Conservation (phyloP, 2,797 vertebrate species). For the Muraenolepis orangiensis region DNA sequence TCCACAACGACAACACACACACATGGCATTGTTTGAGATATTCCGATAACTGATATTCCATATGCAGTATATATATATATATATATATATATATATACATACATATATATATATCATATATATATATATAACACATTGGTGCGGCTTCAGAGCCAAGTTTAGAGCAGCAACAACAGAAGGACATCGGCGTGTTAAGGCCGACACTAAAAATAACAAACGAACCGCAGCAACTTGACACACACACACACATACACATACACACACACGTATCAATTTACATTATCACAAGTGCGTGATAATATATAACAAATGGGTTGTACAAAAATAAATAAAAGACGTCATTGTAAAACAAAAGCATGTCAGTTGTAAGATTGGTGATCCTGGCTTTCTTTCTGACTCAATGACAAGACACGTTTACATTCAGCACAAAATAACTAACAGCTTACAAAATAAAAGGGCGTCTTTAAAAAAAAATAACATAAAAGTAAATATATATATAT, state of each 20-base stretch:
- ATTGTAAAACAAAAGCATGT: not conserved
- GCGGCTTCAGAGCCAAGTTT: not conserved
- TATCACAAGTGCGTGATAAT: not conserved
- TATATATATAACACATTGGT: not conserved
- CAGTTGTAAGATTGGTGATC: too few relatives aligned
- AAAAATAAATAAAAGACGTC: not conserved
- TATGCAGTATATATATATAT: not conserved
- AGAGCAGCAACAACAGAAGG: not conserved
- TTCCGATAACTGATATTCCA: not conserved
- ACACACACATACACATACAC: not conserved
- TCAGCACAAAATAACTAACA: constrained; percentile 18
- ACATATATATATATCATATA: not conserved
- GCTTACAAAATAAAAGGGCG: not conserved
- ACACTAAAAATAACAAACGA: constrained; percentile 1
- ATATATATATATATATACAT: not conserved
- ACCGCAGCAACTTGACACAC: not conserved
- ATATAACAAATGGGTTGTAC: not conserved
- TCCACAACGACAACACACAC: not conserved
- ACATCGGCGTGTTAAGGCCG: not conserved
- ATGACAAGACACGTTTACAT: constrained; percentile 43
- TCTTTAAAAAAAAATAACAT: not conserved
- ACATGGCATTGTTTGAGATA: constrained; percentile 5
- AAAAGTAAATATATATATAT: too few relatives aligned
- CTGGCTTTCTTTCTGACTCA: constrained; percentile 27
- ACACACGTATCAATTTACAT: not conserved